Base-by-base conservation (phyloP, 1,140 invertebrate species). In the Pseudomyrmex gracilis region DNA sequence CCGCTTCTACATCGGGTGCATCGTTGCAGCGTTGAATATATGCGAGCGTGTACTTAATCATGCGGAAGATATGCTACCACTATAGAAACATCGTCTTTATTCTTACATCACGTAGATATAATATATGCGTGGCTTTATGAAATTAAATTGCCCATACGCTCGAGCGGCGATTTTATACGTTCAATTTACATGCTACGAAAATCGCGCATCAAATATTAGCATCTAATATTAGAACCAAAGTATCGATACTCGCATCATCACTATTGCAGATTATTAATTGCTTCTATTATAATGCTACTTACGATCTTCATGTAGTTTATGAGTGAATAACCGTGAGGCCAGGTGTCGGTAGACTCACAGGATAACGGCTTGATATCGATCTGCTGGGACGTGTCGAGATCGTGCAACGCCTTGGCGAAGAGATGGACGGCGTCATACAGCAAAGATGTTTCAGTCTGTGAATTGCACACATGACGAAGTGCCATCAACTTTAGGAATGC, bases 291-390 rank as follows among this genome's bases (percentile, higher is more conserved):
- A 60, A 45, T 24, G 9, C 3, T 90, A 96, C 96, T 96, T 95
- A 99, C 98, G 90, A 98, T 97, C 96, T 98, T 99, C 98, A 99
- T 99, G 91, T 99, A 99, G 95, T 99, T 99, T 78, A 99, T 98
- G 34, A 99, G 95, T 86, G 97, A 98, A 93, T 98, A 98, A 70
- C 99, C 99, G 91, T 99, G 97, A 7, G 97, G 97, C 98, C 98
- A 99, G 0, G 98, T 98, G 90, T 98, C 97, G 71, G 97, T 96
- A 2, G 97, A 97, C 86, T 98, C 98, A 92, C 98, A 99, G 15
- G 97, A 98, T 17, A 99, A 95, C 0, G 97, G 96, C 90, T 97
- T 97, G 80, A 98, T 97, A 91, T 98, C 97, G 63, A 99, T 98
- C 91, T 98, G 96, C 92, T 98, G 97, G 55, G 97, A 98, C 49